Evolutionary conservation across 2,888 invertebrate species (phyloP).

Genomic region (Diaperis boleti): DNA sequence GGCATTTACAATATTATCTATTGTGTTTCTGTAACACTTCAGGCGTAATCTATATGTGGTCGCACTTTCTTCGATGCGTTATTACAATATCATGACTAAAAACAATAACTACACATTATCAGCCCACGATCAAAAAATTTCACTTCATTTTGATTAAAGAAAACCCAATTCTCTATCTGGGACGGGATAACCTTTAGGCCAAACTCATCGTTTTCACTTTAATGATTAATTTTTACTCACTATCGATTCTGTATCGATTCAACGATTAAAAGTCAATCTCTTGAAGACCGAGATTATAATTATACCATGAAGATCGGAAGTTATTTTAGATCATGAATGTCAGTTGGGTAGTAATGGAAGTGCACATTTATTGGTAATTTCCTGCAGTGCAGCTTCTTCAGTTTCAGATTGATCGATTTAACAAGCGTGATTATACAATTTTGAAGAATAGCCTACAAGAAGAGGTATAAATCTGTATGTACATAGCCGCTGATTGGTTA

Average conservation of each 20-base stretch:
- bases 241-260: background rate
- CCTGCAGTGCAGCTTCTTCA: conserved; percentile 32
- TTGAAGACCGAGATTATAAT: conserved; percentile 12
- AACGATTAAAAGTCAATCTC: conserved; percentile 5
- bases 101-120: conserved; percentile 21
- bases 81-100: conserved; percentile 18
- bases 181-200: conserved; percentile 24
- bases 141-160: conserved; percentile 25
- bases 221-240: conserved; percentile 21
- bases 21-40: no score
- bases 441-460: conserved; percentile 17
- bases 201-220: conserved; percentile 25
- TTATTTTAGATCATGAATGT: conserved; percentile 28
- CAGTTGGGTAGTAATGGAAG: conserved; percentile 36
- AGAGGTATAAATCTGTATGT: no score
- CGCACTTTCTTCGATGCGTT: conserved; percentile 16
- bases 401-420: conserved; percentile 31
- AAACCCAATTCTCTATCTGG: conserved; percentile 15
- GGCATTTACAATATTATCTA: no score
- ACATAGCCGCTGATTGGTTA: no score
- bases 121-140: conserved; percentile 28
- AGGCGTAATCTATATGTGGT: background rate
- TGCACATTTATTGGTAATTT: conserved; percentile 34
- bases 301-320: no score
- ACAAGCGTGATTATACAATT: conserved; percentile 22